Evolutionary conservation across 2,113 vertebrate species (phyloP), one percentile per base, ranked within the genome.

Genomic region (Pluvialis apricaria): DNA sequence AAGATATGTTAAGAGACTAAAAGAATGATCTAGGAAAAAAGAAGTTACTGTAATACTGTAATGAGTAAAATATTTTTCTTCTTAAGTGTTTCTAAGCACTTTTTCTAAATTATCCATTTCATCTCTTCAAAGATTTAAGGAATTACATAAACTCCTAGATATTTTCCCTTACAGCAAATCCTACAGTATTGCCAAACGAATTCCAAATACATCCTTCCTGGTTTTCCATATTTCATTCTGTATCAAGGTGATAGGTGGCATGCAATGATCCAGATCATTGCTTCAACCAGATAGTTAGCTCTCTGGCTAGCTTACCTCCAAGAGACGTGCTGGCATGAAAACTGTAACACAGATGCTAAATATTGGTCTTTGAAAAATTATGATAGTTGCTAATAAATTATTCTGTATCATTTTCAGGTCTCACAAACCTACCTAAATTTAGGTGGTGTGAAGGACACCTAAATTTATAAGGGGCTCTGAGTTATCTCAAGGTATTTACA

Each of bases 131-230:
- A 94, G 47, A 93, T 68, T 75, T 71, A 90, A 86, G 38, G 26
- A 92, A 88, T 88, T 81, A 47, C 60, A 31, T 81, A 78, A 78
- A 54, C 29, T 64, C 20, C 18, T 94, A 10, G 1, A 31, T 92
- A 83, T 83, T 96, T 93, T 82, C 29, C 80, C 76, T 93, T 52
- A 38, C 47, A 95, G 86, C 82, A 86, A 93, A 86, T 61, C n/a
- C 45, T 88, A 40, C 9, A 38, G 36, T 85, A 75, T 24, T 76
- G 73, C 64, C 76, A 85, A 93, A 87, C 58, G 5, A 82, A 88
- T 77, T 82, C 38, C 45, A 88, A 69, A 73, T 44, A 92, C 80
- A 90, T 55, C 24, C 45, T 80, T 86, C 45, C 45, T 90, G 54
- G 2, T 73, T 94, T 95, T 88, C n/a, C 62, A 0, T 68, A 68